Evolutionary conservation across 2,797 vertebrate species (phyloP).

Genomic region (Amphiprion clarkii): DNA sequence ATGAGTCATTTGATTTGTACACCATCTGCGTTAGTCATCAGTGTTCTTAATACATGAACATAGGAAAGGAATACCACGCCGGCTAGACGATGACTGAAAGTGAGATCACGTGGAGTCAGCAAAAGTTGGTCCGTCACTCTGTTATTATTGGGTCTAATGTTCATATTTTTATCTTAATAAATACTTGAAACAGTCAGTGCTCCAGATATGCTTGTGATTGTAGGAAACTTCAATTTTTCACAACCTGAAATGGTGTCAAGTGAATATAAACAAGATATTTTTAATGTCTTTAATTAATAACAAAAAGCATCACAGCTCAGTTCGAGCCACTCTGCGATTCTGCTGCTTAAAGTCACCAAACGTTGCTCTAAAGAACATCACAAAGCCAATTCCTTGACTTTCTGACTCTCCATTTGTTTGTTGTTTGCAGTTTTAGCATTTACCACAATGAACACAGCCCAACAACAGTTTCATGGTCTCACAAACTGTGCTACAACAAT

Average conservation of each 20-base stretch:
- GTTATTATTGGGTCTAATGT: conserved; percentile 43
- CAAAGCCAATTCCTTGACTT: neutral
- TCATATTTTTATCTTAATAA: conserved; percentile 3
- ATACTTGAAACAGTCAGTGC: neutral
- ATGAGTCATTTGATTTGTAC: conserved; percentile 73
- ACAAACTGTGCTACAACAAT: no score
- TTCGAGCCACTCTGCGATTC: no score
- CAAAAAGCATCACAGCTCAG: no score
- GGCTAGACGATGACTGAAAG: conserved; percentile 79
- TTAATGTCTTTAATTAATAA: no score
- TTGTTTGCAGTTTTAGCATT: neutral
- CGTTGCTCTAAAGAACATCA: neutral
- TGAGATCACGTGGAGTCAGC: conserved; percentile 67
- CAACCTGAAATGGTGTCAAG: neutral
- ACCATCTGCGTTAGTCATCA: conserved; percentile 77
- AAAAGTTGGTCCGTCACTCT: conserved; percentile 43
- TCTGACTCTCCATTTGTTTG: neutral
- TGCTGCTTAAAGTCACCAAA: no score
- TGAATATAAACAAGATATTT: neutral
- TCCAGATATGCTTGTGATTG: no score
- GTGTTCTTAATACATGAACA: conserved; percentile 64
- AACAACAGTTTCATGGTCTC: no score
- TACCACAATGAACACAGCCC: no score
- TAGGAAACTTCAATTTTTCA: neutral
- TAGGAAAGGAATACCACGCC: conserved; percentile 58